Evolutionary conservation across 2,888 invertebrate genomes (phyloP).

Genomic region (Trachelus tabidus): DNA sequence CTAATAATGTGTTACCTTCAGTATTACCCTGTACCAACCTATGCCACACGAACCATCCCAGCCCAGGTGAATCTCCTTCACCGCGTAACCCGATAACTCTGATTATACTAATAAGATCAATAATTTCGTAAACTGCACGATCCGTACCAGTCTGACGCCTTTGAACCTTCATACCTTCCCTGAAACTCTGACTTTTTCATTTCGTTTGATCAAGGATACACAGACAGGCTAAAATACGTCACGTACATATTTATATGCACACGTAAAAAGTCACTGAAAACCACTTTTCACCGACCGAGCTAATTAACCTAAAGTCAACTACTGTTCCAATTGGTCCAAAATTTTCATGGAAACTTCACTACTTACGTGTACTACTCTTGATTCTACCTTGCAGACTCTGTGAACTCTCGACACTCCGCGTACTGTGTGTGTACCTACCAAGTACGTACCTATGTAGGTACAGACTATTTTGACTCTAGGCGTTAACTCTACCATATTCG

Average conservation of each 20-base stretch:
- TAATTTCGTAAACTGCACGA: conserved; percentile 42
- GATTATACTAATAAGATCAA: conserved; percentile 55
- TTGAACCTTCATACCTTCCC: conserved; percentile 3
- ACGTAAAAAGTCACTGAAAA: not conserved
- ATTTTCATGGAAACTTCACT: not conserved
- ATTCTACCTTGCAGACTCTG: not conserved
- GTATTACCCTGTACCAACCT: conserved; percentile 43
- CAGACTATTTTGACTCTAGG: not conserved
- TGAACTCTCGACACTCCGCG: not conserved
- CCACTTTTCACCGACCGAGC: not conserved
- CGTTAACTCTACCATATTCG: not conserved
- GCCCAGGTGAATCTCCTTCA: conserved; percentile 44
- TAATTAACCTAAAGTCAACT: not conserved
- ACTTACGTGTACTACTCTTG: not conserved
- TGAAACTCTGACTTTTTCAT: not conserved
- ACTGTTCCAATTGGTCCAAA: not conserved
- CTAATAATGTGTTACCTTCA: conserved; percentile 15
- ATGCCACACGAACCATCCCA: conserved; percentile 40
- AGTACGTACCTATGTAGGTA: not conserved
- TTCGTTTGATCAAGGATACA: not conserved
- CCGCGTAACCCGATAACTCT: conserved; percentile 52
- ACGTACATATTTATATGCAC: no score
- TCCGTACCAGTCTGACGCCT: conserved; percentile 6
- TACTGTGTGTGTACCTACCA: not conserved
- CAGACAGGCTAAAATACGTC: not conserved